phyloP scores from a whole-genome alignment of 1,140 invertebrate species.

The Dreissena rostriformis region DNA sequence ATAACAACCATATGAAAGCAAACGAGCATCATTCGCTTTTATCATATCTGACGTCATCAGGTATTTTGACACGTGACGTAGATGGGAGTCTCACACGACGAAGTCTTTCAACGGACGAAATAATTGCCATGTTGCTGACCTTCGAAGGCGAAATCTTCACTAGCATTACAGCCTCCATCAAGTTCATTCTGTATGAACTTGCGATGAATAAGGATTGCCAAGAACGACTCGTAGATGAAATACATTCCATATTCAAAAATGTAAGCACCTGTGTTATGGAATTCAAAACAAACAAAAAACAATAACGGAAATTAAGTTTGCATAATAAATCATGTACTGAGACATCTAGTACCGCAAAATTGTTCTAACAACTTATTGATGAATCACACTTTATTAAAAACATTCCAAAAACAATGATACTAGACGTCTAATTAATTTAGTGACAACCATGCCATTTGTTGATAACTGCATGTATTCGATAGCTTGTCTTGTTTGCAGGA shows the following conservation, averaged over 20 bases:
- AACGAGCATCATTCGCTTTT: conserved; percentile 15
- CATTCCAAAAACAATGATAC: too few relatives aligned
- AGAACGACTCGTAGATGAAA: conserved; percentile 57
- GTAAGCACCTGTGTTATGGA: too few relatives aligned
- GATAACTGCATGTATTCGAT: too few relatives aligned
- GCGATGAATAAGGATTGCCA: conserved; percentile 63
- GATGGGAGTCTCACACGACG: conserved; percentile 54
- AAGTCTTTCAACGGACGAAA: conserved; percentile 64
- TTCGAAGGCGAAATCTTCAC: conserved; percentile 67
- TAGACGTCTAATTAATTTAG: too few relatives aligned
- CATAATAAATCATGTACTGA: too few relatives aligned
- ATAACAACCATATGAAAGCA: conserved; percentile 33
- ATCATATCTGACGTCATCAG: conserved; percentile 14
- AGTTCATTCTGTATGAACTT: conserved; percentile 66
- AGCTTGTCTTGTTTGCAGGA: background rate
- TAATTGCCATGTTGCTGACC: conserved; percentile 63
- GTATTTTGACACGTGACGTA: conserved; percentile 33
- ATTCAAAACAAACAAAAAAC: too few relatives aligned
- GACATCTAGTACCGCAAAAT: too few relatives aligned
- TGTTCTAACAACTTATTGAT: too few relatives aligned
- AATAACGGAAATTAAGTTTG: too few relatives aligned
- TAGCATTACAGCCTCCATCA: conserved; percentile 60
- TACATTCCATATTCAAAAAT: conserved; percentile 3
- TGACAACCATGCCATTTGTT: too few relatives aligned
- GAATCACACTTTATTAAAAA: too few relatives aligned